These are phyloP conservation scores for Misgurnus mizolepis DNA, from an alignment of 2,113 vertebrate species.

Conservation along the genomic window DNA sequence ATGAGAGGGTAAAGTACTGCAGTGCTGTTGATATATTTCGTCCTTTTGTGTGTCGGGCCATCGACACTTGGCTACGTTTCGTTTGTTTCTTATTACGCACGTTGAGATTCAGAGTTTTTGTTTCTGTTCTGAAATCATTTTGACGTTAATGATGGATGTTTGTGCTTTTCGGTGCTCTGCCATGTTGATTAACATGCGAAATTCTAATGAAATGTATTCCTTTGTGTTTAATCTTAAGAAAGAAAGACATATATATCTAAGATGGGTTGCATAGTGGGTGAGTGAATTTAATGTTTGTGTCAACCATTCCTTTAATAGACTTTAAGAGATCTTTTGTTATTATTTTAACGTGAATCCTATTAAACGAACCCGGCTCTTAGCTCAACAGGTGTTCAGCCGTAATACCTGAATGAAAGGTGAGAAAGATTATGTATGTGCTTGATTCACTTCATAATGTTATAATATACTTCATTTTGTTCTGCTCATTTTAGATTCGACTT, in stretches of 20 bases:
- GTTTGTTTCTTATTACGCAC: slow-evolving; percentile 6
- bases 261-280: too few species aligned
- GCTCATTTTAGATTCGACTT: neutral
- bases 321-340: neutral
- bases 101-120: neutral
- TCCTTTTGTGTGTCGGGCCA: neutral
- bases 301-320: too few species aligned
- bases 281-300: too few species aligned
- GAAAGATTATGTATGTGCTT: neutral
- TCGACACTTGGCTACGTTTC: neutral
- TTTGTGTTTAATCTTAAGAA: neutral
- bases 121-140: neutral
- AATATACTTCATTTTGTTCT: neutral
- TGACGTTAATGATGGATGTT: too few species aligned
- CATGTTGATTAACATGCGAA: too few species aligned
- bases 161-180: too few species aligned
- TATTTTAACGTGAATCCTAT: slow-evolving; percentile 1
- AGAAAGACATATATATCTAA: too few species aligned
- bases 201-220: neutral
- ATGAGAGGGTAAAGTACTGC: neutral
- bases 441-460: neutral
- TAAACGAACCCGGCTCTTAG: slow-evolving; percentile 5
- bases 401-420: neutral
- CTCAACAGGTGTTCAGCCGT: neutral
- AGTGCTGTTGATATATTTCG: neutral